Conservation (phyloP, 2,888 invertebrate genomes). For the Eumerus sabulonum region DNA sequence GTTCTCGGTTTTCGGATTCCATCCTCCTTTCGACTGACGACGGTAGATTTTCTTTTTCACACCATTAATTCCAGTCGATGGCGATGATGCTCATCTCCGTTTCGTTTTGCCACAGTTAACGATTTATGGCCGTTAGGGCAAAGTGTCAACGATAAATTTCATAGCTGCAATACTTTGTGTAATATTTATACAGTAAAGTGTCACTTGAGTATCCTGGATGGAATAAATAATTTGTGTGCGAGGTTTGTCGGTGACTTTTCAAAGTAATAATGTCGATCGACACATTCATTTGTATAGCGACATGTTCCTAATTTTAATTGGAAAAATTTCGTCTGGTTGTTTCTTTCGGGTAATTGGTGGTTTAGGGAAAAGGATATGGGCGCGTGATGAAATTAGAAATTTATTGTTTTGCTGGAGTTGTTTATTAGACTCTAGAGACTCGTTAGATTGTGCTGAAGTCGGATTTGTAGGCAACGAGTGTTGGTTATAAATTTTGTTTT, state of each 20-base stretch:
- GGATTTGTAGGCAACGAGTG: constrained; percentile 27
- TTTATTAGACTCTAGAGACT: constrained; percentile 63
- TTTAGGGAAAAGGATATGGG: constrained; percentile 24
- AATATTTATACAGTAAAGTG: constrained; percentile 67
- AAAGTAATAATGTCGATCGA: neutral
- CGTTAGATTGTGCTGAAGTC: constrained; percentile 53
- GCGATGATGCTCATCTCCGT: constrained; percentile 49
- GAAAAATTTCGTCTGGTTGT: constrained; percentile 34
- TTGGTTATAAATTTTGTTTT: constrained; percentile 50
- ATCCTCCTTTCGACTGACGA: too few relatives aligned
- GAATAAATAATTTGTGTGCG: constrained; percentile 60
- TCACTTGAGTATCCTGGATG: constrained; percentile 65
- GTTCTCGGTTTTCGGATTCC: neutral
- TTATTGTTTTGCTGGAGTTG: constrained; percentile 63
- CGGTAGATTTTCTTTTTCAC: constrained; percentile 53
- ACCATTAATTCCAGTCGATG: constrained; percentile 59
- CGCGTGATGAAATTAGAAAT: constrained; percentile 67
- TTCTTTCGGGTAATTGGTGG: constrained; percentile 49
- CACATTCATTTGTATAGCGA: constrained; percentile 1
- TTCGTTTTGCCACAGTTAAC: constrained; percentile 1
- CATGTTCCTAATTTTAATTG: constrained; percentile 67
- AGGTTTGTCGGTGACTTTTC: constrained; percentile 23
- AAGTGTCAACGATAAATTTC: constrained; percentile 62
- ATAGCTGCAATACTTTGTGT: constrained; percentile 28
- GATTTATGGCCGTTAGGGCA: constrained; percentile 56